Evolutionary conservation across 2,113 vertebrate genomes (phyloP).

Genomic region (Erythrolamprus reginae): DNA sequence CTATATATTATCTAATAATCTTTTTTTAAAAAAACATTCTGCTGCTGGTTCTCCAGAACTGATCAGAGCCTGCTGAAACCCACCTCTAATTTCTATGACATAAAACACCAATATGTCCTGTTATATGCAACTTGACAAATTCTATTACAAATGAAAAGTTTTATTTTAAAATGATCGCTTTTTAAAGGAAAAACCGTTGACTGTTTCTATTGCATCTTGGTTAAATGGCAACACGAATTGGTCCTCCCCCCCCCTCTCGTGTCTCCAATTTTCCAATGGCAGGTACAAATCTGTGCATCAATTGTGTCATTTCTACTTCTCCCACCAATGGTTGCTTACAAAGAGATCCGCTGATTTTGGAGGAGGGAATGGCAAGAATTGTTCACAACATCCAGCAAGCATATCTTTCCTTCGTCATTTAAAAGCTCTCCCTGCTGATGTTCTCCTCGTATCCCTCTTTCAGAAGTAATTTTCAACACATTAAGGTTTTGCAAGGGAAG

Average conservation of each 20-base stretch:
- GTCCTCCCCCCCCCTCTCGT: background rate
- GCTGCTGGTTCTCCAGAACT: no score
- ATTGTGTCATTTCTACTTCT: background rate
- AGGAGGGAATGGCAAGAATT: background rate
- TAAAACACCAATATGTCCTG: background rate
- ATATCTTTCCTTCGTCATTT: background rate
- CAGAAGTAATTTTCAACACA: background rate
- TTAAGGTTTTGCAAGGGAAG: background rate
- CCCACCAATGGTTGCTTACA: background rate
- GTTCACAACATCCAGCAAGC: background rate
- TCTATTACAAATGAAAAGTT: background rate
- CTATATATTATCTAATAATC: no score
- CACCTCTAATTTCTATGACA: background rate
- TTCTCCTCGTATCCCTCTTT: slow-evolving; percentile 11
- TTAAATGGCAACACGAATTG: background rate
- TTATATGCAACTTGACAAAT: background rate
- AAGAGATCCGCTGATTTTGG: background rate
- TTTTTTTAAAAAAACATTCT: no score
- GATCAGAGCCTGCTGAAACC: no score
- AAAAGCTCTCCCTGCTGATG: background rate
- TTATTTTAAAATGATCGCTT: background rate
- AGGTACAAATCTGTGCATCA: background rate
- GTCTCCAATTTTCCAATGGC: background rate
- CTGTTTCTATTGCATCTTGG: background rate
- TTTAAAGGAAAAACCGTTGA: background rate